Percentiles rank a stretch among this genome's conserved stretches.
These are phyloP conservation scores for Ifrita kowaldi DNA, from an alignment of 2,113 vertebrate species.

Conservation along the genomic window DNA sequence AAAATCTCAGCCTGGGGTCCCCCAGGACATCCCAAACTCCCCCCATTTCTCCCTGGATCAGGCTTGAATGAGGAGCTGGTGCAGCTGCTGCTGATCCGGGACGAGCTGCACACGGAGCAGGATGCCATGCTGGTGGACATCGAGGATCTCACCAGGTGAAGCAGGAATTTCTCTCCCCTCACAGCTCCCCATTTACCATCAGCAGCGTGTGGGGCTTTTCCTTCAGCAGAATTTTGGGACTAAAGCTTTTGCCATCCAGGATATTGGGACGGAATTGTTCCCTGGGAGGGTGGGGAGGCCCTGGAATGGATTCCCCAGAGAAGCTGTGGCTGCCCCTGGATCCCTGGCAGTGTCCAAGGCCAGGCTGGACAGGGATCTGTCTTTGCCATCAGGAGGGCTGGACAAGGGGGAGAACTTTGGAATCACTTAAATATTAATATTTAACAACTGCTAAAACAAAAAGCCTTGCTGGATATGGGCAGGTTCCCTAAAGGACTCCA, in stretches of 20 bases:
- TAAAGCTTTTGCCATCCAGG: not conserved
- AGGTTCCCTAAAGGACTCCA: not conserved
- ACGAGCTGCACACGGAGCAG: conserved; percentile 97
- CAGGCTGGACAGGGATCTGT: not conserved
- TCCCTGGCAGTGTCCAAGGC: not conserved
- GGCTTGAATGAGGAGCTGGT: conserved; percentile 98
- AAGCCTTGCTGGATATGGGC: not conserved
- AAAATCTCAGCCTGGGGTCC: fast-evolving
- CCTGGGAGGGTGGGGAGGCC: not conserved
- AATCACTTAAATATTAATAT: not conserved
- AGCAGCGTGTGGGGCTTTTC: fast-evolving
- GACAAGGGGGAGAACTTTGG: not conserved
- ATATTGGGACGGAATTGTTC: not conserved
- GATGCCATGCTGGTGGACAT: conserved; percentile 99
- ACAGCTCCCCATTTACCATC: fast-evolving
- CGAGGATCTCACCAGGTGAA: conserved; percentile 94
- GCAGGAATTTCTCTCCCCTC: not conserved
- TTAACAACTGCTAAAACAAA: not conserved
- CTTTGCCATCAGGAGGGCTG: not conserved
- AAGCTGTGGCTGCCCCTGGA: not conserved
- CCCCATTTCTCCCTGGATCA: not conserved
- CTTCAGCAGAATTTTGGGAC: not conserved
- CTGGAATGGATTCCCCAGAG: not conserved
- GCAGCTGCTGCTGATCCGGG: conserved; percentile 94
- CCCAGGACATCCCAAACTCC: not conserved